Conservation (phyloP, 2,888 invertebrate species). For the Amphimallon solstitiale region DNA sequence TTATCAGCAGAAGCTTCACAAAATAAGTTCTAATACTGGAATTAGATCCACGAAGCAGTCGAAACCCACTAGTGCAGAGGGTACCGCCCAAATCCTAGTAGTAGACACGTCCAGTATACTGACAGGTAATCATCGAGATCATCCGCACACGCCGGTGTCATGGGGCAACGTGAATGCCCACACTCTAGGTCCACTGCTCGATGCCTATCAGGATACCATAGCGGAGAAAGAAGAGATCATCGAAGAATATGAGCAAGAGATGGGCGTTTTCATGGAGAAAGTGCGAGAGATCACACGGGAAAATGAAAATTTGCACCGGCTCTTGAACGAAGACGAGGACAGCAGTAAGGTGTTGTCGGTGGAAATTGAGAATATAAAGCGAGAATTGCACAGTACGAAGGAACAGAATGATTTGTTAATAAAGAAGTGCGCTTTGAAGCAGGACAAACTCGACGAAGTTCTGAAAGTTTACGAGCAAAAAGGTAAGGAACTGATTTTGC, state of each 20-base stretch:
- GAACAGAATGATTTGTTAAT: constrained; percentile 64
- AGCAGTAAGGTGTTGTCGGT: constrained; percentile 62
- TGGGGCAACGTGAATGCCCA: constrained; percentile 71
- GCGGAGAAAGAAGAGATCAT: constrained; percentile 80
- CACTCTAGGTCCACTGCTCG: constrained; percentile 76
- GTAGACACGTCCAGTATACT: constrained; percentile 40
- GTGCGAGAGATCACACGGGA: constrained; percentile 76
- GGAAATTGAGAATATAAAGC: constrained; percentile 62
- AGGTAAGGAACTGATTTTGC: too few species aligned
- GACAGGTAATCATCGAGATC: constrained; percentile 56
- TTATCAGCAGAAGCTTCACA: constrained; percentile 78
- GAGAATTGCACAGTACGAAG: constrained; percentile 57
- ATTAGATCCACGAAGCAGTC: constrained; percentile 19
- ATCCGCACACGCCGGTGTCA: constrained; percentile 64
- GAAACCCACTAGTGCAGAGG: constrained; percentile 36
- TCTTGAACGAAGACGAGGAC: constrained; percentile 64
- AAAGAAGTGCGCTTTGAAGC: constrained; percentile 76
- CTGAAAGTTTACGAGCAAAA: constrained; percentile 79
- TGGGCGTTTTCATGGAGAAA: constrained; percentile 76
- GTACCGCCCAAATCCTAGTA: constrained; percentile 33
- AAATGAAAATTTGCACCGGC: constrained; percentile 71
- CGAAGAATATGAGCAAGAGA: constrained; percentile 74
- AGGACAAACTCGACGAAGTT: constrained; percentile 78
- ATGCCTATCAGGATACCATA: constrained; percentile 82
- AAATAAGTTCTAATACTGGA: constrained; percentile 47